These are phyloP conservation scores for Drosophila yakuba DNA, from an alignment of 1,140 invertebrate genomes.

Conservation along the genomic window DNA sequence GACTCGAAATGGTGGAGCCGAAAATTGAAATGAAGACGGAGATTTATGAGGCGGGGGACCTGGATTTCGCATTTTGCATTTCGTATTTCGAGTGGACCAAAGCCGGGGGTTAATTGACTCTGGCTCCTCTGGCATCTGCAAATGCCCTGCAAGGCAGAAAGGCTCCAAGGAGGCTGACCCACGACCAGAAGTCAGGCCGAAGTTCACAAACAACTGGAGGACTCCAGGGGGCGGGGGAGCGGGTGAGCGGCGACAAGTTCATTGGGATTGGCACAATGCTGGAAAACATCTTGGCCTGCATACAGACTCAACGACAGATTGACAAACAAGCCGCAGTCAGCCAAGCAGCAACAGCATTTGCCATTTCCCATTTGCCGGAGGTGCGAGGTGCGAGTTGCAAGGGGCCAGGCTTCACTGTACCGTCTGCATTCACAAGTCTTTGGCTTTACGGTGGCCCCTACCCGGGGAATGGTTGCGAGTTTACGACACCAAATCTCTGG, in stretches of 20 bases:
- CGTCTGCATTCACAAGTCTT: constrained; percentile 24
- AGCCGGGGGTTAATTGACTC: constrained; percentile 66
- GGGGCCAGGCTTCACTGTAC: constrained; percentile 43
- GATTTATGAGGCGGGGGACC: constrained; percentile 33
- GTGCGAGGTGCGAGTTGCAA: neutral
- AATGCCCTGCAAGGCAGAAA: constrained; percentile 22
- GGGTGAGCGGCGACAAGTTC: constrained; percentile 48
- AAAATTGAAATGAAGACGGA: constrained; percentile 76
- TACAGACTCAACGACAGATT: constrained; percentile 69
- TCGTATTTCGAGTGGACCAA: constrained; percentile 1
- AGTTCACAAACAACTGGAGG: constrained; percentile 30
- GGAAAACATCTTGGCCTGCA: constrained; percentile 51
- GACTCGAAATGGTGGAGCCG: constrained; percentile 31
- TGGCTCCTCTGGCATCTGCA: constrained; percentile 22
- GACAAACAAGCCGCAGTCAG: constrained; percentile 80
- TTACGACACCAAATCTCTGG: constrained; percentile 7
- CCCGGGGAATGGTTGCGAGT: neutral
- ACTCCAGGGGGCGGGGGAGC: neutral
- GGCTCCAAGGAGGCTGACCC: constrained; percentile 22
- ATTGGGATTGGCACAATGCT: constrained; percentile 66
- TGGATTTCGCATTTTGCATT: neutral
- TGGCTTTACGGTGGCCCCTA: constrained; percentile 2
- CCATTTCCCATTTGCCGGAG: constrained; percentile 1
- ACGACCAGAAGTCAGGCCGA: constrained; percentile 33
- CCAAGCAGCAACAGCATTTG: constrained; percentile 74